These are phyloP conservation scores for Megaustenia siamemsis DNA, from an alignment of 2,888 invertebrate species.

Conservation along the genomic window DNA sequence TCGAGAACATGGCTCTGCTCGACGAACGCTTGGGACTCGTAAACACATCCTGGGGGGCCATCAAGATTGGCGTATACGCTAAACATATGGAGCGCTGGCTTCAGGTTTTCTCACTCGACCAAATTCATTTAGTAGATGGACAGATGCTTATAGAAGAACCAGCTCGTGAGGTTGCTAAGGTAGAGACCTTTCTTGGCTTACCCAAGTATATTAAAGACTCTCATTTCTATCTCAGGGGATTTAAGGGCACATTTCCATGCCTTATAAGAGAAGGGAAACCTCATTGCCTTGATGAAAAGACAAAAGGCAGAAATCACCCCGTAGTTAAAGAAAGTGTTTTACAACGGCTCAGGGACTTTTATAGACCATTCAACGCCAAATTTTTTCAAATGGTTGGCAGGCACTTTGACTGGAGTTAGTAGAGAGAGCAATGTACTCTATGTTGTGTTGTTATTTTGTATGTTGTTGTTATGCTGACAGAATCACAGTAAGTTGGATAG, in stretches of 20 bases:
- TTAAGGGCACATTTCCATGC: constrained; percentile 92
- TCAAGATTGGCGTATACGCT: constrained; percentile 88
- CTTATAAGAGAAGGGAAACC: constrained; percentile 80
- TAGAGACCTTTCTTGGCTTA: constrained; percentile 92
- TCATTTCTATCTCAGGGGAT: constrained; percentile 94
- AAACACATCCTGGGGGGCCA: constrained; percentile 90
- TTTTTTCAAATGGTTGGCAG: constrained; percentile 80
- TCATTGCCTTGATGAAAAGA: constrained; percentile 80
- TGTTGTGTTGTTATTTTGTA: too few relatives aligned
- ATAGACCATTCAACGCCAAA: constrained; percentile 80
- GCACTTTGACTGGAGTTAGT: constrained; percentile 80
- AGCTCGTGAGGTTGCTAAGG: constrained; percentile 90
- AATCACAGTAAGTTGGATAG: too few relatives aligned
- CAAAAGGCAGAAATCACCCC: constrained; percentile 81
- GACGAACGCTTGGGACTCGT: constrained; percentile 87
- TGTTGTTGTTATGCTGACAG: too few relatives aligned
- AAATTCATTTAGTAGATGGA: constrained; percentile 92
- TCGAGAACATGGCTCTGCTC: constrained; percentile 80
- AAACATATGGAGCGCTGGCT: constrained; percentile 91
- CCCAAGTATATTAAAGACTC: constrained; percentile 90
- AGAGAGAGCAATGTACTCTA: too few relatives aligned
- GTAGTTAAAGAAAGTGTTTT: constrained; percentile 74
- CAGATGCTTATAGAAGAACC: constrained; percentile 92
- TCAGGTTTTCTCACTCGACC: constrained; percentile 88
- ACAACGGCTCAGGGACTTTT: constrained; percentile 80